Percentiles rank a stretch among this genome's conserved stretches.
phyloP scores from a whole-genome alignment of 2,113 vertebrate species.

The Sinosuthora webbiana region DNA sequence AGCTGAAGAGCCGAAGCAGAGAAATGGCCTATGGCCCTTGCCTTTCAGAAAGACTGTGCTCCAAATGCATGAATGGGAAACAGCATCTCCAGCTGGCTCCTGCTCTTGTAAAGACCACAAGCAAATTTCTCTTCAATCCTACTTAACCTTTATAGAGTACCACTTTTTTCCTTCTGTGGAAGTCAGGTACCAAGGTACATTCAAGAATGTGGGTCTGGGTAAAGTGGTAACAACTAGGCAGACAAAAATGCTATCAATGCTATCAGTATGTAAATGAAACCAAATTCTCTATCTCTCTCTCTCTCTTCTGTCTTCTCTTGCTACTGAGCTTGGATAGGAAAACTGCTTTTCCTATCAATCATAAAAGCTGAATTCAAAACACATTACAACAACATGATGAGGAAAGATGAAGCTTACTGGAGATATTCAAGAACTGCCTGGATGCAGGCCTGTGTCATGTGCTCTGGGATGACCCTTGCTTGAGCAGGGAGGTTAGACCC shows the following conservation, averaged over 20 bases:
- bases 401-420: not conserved
- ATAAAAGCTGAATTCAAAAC: not conserved
- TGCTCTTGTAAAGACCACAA: not conserved
- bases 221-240: not conserved
- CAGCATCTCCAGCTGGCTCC: fast-evolving
- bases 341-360: not conserved
- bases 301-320: not conserved
- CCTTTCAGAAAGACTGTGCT: not conserved
- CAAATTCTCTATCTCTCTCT: not conserved
- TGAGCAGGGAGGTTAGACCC: not conserved
- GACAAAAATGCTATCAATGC: not conserved
- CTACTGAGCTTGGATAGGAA: not conserved
- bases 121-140: not conserved
- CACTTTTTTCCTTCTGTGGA: not conserved
- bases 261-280: not conserved
- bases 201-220: not conserved
- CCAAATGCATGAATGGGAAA: not conserved
- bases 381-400: not conserved
- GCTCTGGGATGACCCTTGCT: not conserved
- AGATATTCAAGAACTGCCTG: not conserved
- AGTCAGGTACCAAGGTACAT: not conserved
- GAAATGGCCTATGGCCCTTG: not conserved
- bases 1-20: not conserved
- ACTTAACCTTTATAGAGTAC: not conserved
- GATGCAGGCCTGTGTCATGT: not conserved